Evolutionary conservation across 1,140 invertebrate species (phyloP).

Genomic region (Gonioctena quinquepunctata): DNA sequence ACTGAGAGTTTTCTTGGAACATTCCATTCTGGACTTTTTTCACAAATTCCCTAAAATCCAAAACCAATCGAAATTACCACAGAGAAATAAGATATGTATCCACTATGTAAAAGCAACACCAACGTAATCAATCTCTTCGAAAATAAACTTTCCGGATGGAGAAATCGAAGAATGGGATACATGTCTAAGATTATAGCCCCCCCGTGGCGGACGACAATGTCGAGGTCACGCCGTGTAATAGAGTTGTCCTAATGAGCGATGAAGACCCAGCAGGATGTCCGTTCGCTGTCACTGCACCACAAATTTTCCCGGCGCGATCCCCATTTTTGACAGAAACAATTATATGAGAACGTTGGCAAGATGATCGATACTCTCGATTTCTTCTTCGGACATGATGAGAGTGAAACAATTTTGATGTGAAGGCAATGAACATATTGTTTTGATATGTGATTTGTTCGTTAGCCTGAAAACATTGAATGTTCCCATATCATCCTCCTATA

Average conservation of each 20-base stretch:
- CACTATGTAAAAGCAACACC: constrained; percentile 22
- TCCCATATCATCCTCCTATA: no score
- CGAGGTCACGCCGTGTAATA: constrained; percentile 30
- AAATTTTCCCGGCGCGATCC: not conserved
- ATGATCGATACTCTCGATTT: not conserved
- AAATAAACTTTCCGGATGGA: not conserved
- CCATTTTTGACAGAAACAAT: constrained; percentile 13
- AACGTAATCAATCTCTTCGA: constrained; percentile 30
- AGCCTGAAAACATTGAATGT: no score
- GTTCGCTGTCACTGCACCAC: constrained; percentile 11
- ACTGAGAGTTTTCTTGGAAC: no score
- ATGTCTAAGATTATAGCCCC: not conserved
- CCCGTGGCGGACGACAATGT: constrained; percentile 37
- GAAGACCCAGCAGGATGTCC: constrained; percentile 25
- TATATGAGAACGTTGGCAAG: not conserved
- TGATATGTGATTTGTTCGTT: no score
- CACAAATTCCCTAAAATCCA: no score
- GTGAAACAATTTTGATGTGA: no score
- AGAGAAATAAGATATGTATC: constrained; percentile 12
- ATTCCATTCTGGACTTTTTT: no score
- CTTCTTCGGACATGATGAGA: not conserved
- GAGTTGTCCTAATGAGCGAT: constrained; percentile 44
- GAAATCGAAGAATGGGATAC: not conserved
- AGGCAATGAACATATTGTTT: no score
- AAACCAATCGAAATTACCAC: no score